Conservation (phyloP, 2,888 invertebrate species). For the Troilus luridus region DNA sequence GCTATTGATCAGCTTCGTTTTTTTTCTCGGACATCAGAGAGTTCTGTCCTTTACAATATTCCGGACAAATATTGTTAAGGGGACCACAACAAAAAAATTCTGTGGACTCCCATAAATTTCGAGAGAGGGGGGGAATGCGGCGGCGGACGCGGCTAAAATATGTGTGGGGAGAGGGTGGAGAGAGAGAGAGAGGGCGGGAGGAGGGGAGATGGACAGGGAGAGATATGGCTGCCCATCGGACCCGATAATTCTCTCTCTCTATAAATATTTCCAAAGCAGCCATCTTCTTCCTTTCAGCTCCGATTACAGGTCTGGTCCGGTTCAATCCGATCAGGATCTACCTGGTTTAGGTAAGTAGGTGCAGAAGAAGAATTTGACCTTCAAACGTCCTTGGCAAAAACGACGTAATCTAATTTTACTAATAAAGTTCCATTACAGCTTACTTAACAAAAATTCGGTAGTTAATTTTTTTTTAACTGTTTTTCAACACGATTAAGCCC, state of each 20-base stretch:
- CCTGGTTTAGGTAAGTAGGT: neutral
- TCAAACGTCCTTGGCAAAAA: neutral
- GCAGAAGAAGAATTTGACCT: neutral
- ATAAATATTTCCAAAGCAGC: constrained; percentile 26
- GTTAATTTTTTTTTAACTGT: too few relatives aligned
- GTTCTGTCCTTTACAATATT: neutral
- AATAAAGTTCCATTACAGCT: neutral
- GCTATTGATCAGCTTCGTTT: neutral
- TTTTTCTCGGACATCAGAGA: neutral
- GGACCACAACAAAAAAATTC: neutral
- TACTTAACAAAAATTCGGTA: neutral
- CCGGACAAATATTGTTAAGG: neutral
- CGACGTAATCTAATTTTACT: neutral
- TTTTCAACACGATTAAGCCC: too few relatives aligned
- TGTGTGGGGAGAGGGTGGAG: neutral
- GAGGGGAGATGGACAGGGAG: neutral
- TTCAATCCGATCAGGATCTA: neutral
- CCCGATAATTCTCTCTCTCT: neutral
- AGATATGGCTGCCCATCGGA: neutral
- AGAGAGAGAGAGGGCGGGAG: too few relatives aligned
- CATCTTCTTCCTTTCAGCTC: constrained; percentile 12
- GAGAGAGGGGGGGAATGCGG: neutral
- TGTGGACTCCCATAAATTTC: neutral
- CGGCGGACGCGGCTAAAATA: neutral
- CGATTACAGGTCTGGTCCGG: neutral